phyloP scores from a whole-genome alignment of 2,797 vertebrate species.

The Sebastes flavidus region DNA sequence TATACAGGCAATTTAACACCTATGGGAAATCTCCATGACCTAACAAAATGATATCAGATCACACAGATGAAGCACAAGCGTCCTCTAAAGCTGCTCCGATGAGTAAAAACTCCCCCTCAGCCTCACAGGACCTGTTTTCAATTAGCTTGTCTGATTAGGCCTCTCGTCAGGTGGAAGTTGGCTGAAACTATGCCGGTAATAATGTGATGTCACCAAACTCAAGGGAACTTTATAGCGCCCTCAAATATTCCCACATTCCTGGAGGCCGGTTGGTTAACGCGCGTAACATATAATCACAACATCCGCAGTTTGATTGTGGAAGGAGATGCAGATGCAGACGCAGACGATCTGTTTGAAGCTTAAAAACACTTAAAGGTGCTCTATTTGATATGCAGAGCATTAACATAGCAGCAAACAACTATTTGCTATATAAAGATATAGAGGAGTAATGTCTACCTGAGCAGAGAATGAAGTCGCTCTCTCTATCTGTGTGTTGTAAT shows the following conservation, averaged over 20 bases:
- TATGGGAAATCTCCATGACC: neutral
- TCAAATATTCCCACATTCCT: neutral
- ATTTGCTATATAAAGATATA: too few species aligned
- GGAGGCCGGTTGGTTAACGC: neutral
- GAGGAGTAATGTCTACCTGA: too few species aligned
- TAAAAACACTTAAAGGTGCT: too few species aligned
- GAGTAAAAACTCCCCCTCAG: neutral
- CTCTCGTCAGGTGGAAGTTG: neutral
- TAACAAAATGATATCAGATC: conserved; percentile 3
- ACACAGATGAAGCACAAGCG: conserved; percentile 39
- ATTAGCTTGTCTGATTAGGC: conserved; percentile 1
- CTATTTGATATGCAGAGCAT: too few species aligned
- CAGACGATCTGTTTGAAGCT: too few species aligned
- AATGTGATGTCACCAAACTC: neutral
- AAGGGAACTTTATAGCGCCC: neutral
- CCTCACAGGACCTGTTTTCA: conserved; percentile 5
- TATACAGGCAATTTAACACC: neutral
- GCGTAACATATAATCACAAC: neutral
- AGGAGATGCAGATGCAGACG: too few species aligned
- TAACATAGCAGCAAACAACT: too few species aligned
- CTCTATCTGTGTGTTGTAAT: too few species aligned
- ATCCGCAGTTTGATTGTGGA: neutral
- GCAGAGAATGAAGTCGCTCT: too few species aligned
- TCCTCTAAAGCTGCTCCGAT: conserved; percentile 11
- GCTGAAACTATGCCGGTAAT: neutral